These are phyloP conservation scores for Melieria omissa DNA, from an alignment of 2,888 invertebrate genomes.

Conservation along the genomic window DNA sequence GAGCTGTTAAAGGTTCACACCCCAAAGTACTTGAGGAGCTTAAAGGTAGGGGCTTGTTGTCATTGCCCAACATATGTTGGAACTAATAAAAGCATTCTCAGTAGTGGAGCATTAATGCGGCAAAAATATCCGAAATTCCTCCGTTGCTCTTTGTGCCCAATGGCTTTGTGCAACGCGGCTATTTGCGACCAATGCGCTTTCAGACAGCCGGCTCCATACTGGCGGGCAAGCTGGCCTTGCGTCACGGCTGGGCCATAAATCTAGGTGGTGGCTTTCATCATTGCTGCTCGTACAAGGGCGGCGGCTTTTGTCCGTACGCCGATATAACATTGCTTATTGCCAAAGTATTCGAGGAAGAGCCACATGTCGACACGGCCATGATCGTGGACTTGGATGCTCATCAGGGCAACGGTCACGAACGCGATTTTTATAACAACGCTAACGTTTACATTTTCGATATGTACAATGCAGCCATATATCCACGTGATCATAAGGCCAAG, in stretches of 20 bases:
- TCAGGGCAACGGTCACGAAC: constrained; percentile 91
- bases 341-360: constrained; percentile 72
- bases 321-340: constrained; percentile 84
- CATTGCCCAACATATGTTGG: too few species aligned
- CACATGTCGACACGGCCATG: constrained; percentile 76
- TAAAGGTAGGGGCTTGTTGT: constrained; percentile 70
- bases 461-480: constrained; percentile 85
- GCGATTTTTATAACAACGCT: constrained; percentile 78
- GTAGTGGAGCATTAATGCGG: constrained; percentile 84
- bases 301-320: constrained; percentile 91
- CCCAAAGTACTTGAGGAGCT: constrained; percentile 77
- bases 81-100: background rate
- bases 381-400: constrained; percentile 93
- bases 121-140: constrained; percentile 82
- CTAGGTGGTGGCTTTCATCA: constrained; percentile 92
- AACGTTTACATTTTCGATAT: constrained; percentile 89
- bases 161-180: constrained; percentile 77
- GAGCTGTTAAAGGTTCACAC: constrained; percentile 84
- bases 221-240: constrained; percentile 84
- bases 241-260: constrained; percentile 89
- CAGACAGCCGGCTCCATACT: constrained; percentile 85
- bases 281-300: constrained; percentile 79
- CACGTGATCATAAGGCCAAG: constrained; percentile 80
- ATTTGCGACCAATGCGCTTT: constrained; percentile 81
- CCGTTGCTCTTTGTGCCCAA: constrained; percentile 81